Percentiles rank a stretch among this genome's conserved stretches.
Conservation (phyloP, 2,113 vertebrate genomes). For the Melanostigma gelatinosum region DNA sequence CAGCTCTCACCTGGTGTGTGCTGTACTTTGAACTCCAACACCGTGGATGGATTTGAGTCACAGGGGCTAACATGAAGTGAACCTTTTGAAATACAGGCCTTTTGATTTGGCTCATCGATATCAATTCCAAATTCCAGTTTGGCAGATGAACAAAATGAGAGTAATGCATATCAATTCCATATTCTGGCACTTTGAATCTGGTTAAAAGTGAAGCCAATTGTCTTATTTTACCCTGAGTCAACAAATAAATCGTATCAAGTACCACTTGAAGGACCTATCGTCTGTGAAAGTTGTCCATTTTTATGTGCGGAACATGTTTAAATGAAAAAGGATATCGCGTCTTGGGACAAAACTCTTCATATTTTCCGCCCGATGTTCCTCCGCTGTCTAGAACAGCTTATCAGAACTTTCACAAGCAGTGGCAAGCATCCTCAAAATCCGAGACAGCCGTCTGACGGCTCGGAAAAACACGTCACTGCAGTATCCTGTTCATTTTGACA, state of each 20-base stretch:
- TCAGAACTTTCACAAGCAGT: constrained; percentile 73
- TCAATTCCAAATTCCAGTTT: constrained; percentile 41
- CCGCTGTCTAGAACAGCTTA: constrained; percentile 55
- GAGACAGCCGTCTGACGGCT: constrained; percentile 55
- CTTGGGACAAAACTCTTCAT: constrained; percentile 62
- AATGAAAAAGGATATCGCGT: constrained; percentile 26
- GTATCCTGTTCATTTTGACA: constrained; percentile 79
- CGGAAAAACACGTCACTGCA: constrained; percentile 79
- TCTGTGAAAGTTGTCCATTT: neutral
- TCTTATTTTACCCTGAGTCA: neutral
- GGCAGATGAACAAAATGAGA: neutral
- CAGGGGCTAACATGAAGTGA: constrained; percentile 17
- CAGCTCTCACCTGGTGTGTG: constrained; percentile 35
- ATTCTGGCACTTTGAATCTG: neutral
- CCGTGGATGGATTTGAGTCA: constrained; percentile 62
- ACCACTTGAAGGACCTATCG: neutral
- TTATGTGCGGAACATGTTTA: constrained; percentile 1
- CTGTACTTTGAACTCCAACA: constrained; percentile 52
- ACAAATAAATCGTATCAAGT: neutral
- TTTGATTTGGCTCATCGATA: constrained; percentile 57
- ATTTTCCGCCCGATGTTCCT: constrained; percentile 76
- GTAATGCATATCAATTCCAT: neutral
- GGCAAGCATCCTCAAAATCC: constrained; percentile 69
- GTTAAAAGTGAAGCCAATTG: neutral
- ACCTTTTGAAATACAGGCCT: constrained; percentile 32